phyloP scores from a whole-genome alignment of 2,797 vertebrate species.

The Pogonophryne albipinna region DNA sequence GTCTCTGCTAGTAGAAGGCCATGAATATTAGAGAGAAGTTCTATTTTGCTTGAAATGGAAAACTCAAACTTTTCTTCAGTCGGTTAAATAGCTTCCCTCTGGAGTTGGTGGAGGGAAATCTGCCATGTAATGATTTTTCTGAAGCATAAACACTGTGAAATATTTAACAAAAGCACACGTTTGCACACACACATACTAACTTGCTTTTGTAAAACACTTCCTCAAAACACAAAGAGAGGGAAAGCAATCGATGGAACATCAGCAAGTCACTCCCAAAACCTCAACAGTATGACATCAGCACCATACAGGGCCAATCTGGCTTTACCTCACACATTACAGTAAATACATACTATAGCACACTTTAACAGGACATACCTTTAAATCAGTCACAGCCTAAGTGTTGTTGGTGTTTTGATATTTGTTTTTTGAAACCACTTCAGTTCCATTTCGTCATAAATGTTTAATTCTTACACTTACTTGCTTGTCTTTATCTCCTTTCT shows the following conservation, averaged over 20 bases:
- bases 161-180: too few relatives aligned
- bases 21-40: background rate
- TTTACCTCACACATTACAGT: background rate
- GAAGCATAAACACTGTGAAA: too few relatives aligned
- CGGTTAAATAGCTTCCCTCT: too few relatives aligned
- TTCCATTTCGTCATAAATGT: constrained; percentile 41
- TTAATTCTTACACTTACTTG: constrained; percentile 32
- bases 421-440: constrained; percentile 5
- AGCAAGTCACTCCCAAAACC: constrained; percentile 12
- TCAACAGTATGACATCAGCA: constrained; percentile 8
- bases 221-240: constrained; percentile 2
- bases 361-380: constrained; percentile 9
- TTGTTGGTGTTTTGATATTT: constrained; percentile 11
- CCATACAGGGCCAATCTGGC: background rate
- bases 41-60: background rate
- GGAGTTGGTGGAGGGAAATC: too few relatives aligned
- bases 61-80: too few relatives aligned
- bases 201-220: background rate
- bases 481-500: constrained; percentile 1
- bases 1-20: background rate
- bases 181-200: background rate
- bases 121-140: background rate
- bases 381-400: background rate
- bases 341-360: background rate
- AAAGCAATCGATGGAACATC: background rate